Evolutionary conservation across 2,113 vertebrate species (phyloP), one percentile per base, ranked within the genome.

Genomic region (Peromyscus maniculatus): DNA sequence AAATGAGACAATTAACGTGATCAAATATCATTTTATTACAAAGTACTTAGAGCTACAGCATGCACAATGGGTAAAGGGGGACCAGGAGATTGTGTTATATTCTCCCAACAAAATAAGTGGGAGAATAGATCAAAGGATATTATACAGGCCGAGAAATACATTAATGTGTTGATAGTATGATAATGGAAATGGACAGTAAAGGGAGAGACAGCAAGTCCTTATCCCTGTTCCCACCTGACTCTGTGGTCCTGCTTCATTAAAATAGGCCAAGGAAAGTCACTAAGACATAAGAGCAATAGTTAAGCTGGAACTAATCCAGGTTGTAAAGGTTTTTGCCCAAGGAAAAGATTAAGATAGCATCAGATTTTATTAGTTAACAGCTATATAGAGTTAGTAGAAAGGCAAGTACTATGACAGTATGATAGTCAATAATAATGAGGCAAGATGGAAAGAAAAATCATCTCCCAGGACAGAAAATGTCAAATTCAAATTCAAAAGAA

Each of bases 401-500:
- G 31, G 3, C 4, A 59, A 43, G 97, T 21, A 46, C 62, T 64
- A 64, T 36, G 75, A 72, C 7, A 62, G 28, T 1, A 36, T 57
- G 88, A 66, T 91, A 57, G 28, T 39, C 91, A 93, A 84, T 46
- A 97, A 87, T 7, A 86, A 86, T 39, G 26, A 15, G 74, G 90
- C 15, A 15, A 86, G 15, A 90, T 74, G 78, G 11, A 93, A 95
- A 75, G 7, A 71, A 62, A 94, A 92, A 62, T 94, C 74, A 21
- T 96, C 89, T 96, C 74, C 43, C 49, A 77, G 52, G 11, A 7
- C 59, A 96, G 11, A 96, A 94, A 97, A 98, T 64, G 10, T 19
- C 87, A 52, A 97, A 97, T 71, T 57, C 24, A 49, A 33, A 86
- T 95, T 96, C 89, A 49, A 88, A 95, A 77, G 46, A 71, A 31